Base-by-base conservation (phyloP, 30 jellyfish, hydroid and myxozoan species). In the Chrysaora quinquecirrha region DNA sequence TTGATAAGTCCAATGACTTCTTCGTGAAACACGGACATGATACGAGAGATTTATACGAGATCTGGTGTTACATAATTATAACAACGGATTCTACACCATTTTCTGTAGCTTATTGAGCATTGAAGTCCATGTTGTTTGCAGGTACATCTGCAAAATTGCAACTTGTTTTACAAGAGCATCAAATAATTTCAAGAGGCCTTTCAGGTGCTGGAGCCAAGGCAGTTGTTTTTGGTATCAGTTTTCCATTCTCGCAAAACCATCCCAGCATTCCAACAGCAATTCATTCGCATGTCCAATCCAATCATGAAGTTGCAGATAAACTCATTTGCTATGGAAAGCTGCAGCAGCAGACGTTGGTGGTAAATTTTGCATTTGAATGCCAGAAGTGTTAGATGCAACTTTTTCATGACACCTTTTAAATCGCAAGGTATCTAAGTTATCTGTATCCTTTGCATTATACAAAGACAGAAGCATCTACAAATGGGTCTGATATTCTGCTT, bases 341-440 rank as follows among this genome's bases (percentile, higher is more conserved):
- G 54, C 54, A 38, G 54, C 54, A 38, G 54, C 54, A 38, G 54
- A 38, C 54, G 54, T 38, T 38, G 54, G 54, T 38, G 54, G 54
- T 38, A 38, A 38, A 38, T 38, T 38, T 38, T 38, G 54, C 54
- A 38, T 38, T 38, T 38, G 54, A 38, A 38, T 14, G 14, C 11
- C 54, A 38, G 54, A 38, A 38, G 54, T 38, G 54, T 38, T 38
- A 14, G 6, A 38, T 38, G 54, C 54, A 38, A 38, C 54, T 38
- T 38, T 38, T 38, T 38, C 54, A 38, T 38, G 54, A 38, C 6
- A 38, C 54, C 54, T 38, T 38, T 38, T 6, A 38, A 38, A 38
- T 38, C 54, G 54, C 54, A 38, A 14, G 54, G 54, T 38, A 14
- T 38, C 54, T 38, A 38, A 38, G 54, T 38, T 14, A 38, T 38